A percentile compares a stretch with the other conserved stretches of the same genome.
phyloP scores from a whole-genome alignment of 2,888 invertebrate genomes.

The Rhabditoides inermis region DNA sequence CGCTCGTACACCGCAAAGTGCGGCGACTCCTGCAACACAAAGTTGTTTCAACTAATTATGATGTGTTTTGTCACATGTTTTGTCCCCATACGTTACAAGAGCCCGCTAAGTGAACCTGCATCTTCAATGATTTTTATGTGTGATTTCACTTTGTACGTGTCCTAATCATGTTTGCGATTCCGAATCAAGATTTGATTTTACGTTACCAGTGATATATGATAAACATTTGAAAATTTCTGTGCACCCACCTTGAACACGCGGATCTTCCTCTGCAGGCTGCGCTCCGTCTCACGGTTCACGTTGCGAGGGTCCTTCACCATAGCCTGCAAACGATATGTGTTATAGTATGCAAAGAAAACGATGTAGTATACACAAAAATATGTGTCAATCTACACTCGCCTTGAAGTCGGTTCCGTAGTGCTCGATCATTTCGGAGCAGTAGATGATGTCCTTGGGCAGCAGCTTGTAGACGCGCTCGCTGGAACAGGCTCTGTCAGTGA shows the following conservation, averaged over 20 bases:
- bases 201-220: too few species aligned
- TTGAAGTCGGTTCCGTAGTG: conserved; percentile 38
- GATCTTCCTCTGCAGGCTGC: conserved; percentile 41
- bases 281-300: conserved; percentile 40
- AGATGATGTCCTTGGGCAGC: conserved; percentile 44
- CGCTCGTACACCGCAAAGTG: conserved; percentile 33
- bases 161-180: too few species aligned
- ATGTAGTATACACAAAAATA: neutral
- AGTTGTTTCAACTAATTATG: neutral
- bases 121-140: too few species aligned
- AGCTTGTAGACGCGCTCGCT: conserved; percentile 44
- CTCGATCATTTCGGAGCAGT: conserved; percentile 46
- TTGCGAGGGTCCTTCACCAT: conserved; percentile 42
- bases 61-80: neutral
- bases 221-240: neutral
- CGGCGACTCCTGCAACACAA: conserved; percentile 29
- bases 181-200: too few species aligned
- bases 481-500: too few species aligned
- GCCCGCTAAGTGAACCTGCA: too few species aligned
- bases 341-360: neutral
- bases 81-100: too few species aligned
- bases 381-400: conserved; percentile 11
- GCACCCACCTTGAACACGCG: conserved; percentile 42
- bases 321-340: conserved; percentile 25
- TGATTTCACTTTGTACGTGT: too few species aligned